Evolutionary conservation across 2,797 vertebrate species (phyloP).

Genomic region (Sebastolobus alascanus): DNA sequence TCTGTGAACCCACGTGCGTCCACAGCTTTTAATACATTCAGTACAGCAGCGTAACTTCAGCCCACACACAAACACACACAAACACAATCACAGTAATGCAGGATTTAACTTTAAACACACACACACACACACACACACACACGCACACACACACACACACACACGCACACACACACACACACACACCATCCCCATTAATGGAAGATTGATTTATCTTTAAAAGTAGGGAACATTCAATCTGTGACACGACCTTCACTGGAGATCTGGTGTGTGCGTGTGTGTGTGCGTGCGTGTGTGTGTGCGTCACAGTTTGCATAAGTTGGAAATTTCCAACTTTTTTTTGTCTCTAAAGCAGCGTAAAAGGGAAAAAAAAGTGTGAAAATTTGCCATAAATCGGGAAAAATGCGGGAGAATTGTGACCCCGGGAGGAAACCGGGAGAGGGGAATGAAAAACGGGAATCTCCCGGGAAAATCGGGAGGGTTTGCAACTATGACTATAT

Average conservation of each 20-base stretch:
- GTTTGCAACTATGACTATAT: too few relatives aligned
- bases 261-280: constrained; percentile 36
- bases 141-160: constrained; percentile 13
- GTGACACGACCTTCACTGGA: constrained; percentile 67
- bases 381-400: too few relatives aligned
- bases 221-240: constrained; percentile 73
- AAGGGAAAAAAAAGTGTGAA: not conserved
- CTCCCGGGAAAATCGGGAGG: too few relatives aligned
- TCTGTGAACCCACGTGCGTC: constrained; percentile 12
- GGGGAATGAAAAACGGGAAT: too few relatives aligned
- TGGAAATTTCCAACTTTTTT: constrained; percentile 30
- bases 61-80: not conserved
- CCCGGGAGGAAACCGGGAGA: too few relatives aligned
- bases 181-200: constrained; percentile 58
- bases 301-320: constrained; percentile 34
- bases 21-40: constrained; percentile 35
- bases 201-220: constrained; percentile 78
- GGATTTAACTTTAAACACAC: constrained; percentile 25
- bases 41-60: constrained; percentile 12
- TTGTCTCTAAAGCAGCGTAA: not conserved
- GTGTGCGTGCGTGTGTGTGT: constrained; percentile 33
- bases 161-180: not conserved
- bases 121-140: constrained; percentile 17
- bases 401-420: too few relatives aligned
- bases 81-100: constrained; percentile 11